phyloP scores from a whole-genome alignment of 2,888 invertebrate genomes.

The Craniophora ligustri region DNA sequence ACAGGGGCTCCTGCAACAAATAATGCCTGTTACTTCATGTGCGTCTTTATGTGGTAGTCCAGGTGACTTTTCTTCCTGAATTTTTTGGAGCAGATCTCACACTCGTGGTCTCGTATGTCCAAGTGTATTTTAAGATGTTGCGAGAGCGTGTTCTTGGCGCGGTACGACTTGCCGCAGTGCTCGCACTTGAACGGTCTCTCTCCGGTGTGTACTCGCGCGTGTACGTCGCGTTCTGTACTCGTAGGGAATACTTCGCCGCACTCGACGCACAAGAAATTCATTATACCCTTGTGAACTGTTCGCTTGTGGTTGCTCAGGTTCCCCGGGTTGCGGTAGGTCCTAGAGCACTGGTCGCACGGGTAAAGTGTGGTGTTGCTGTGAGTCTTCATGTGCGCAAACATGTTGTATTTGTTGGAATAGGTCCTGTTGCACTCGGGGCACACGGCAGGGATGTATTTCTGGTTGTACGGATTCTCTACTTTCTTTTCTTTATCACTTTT shows the following conservation, averaged over 20 bases:
- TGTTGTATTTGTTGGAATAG: slow-evolving; percentile 84
- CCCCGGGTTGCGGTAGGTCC: slow-evolving; percentile 78
- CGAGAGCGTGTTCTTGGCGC: slow-evolving; percentile 69
- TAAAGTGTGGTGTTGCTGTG: slow-evolving; percentile 62
- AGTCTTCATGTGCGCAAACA: slow-evolving; percentile 79
- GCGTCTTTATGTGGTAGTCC: slow-evolving; percentile 74
- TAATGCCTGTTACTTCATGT: slow-evolving; percentile 69
- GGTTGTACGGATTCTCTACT: slow-evolving; percentile 56
- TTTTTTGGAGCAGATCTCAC: slow-evolving; percentile 69
- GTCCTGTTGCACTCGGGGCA: slow-evolving; percentile 84
- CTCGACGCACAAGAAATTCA: slow-evolving; percentile 74
- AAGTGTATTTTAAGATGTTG: slow-evolving; percentile 73
- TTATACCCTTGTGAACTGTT: slow-evolving; percentile 76
- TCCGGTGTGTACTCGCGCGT: slow-evolving; percentile 80
- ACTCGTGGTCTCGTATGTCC: slow-evolving; percentile 69
- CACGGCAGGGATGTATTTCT: slow-evolving; percentile 75
- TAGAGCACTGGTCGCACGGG: slow-evolving; percentile 80
- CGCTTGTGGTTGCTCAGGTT: slow-evolving; percentile 80
- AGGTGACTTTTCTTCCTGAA: slow-evolving; percentile 78
- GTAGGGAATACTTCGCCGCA: slow-evolving; percentile 86
- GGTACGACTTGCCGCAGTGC: slow-evolving; percentile 74
- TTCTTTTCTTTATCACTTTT: slow-evolving; percentile 39
- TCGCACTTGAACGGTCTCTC: slow-evolving; percentile 80
- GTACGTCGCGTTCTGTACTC: slow-evolving; percentile 74
- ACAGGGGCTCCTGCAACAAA: slow-evolving; percentile 79